Evolutionary conservation across 1,140 invertebrate genomes (phyloP), one percentile per base, ranked within the genome.

Genomic region (Drosophila sucinea): DNA sequence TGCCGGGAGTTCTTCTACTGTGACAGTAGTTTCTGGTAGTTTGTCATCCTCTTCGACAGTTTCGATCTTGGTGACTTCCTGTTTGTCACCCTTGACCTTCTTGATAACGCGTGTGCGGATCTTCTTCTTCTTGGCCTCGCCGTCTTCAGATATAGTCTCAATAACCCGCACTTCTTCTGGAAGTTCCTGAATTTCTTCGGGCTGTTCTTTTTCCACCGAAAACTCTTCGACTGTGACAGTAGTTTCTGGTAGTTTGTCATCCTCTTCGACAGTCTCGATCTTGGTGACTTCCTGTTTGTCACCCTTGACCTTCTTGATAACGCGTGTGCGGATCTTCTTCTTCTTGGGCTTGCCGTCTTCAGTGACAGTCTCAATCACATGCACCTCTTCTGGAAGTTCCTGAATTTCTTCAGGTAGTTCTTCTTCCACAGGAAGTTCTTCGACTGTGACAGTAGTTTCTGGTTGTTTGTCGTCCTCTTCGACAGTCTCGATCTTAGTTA

Each of bases 21-120:
- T 75, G 0, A 91, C 74, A 5, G 77, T 81, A 5, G 72, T 91
- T 7, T 84, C 68, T 5, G 91, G 90, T 29, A 35, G 71, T 60
- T 91, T 82, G 30, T 81, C 89, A 47, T 92, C 84, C 73, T 92
- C 82, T 79, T 92, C 77, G n/a, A 92, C 68, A 2, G 79, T 82
- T 6, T 79, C 75, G 25, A 90, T 85, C 73, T 91, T 87, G 11
- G 85, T 89, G 6, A 86, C 70, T 73, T 91, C 70, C 73, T 91
- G 70, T 68, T 90, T 85, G 8, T 75, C 68, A n/a, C 76, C 84
- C 29, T 71, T 87, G 32, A 79, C 83, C 66, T 81, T 89, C 29
- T 83, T 90, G 57, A 90, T 91, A 4, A 90, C 75, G 32, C 91
- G 90, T 55, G 92, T 92, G 0, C 83, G 83, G 0, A 85, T 85